These are phyloP conservation scores for Bufotes viridis DNA, from an alignment of 2,797 vertebrate genomes.

Conservation along the genomic window DNA sequence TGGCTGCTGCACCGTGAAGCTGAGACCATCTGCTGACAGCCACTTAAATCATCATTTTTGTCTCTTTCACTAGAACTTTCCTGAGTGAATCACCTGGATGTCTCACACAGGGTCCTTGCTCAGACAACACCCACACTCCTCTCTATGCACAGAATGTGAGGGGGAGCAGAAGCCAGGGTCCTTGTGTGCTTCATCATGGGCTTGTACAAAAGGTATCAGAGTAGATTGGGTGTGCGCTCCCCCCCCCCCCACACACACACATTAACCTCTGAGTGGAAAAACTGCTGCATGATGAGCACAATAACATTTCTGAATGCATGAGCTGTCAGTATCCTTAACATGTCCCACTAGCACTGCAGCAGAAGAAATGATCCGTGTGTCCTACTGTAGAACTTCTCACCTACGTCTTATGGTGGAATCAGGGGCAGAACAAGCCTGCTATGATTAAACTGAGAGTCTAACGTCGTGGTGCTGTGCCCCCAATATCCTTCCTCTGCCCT, in stretches of 20 bases:
- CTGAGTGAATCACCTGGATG: constrained; percentile 56
- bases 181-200: constrained; percentile 38
- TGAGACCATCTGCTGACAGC: constrained; percentile 19
- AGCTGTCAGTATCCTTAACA: background rate
- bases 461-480: too few species aligned
- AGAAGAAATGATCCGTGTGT: background rate
- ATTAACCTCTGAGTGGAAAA: background rate
- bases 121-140: constrained; percentile 46
- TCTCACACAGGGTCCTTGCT: constrained; percentile 53
- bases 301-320: background rate
- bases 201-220: constrained; percentile 48
- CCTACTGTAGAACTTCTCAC: too few species aligned
- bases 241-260: constrained; percentile 25
- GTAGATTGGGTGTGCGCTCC: constrained; percentile 11
- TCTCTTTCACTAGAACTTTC: constrained; percentile 8
- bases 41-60: constrained; percentile 1
- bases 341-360: background rate
- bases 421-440: background rate
- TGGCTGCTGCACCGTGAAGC: background rate
- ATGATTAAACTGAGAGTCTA: too few species aligned
- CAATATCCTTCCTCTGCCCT: too few species aligned
- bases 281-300: background rate
- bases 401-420: background rate
- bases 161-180: constrained; percentile 46
- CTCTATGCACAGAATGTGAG: constrained; percentile 58